These are phyloP conservation scores for Bicyclus anynana DNA, from an alignment of 1,140 invertebrate genomes.

Conservation along the genomic window DNA sequence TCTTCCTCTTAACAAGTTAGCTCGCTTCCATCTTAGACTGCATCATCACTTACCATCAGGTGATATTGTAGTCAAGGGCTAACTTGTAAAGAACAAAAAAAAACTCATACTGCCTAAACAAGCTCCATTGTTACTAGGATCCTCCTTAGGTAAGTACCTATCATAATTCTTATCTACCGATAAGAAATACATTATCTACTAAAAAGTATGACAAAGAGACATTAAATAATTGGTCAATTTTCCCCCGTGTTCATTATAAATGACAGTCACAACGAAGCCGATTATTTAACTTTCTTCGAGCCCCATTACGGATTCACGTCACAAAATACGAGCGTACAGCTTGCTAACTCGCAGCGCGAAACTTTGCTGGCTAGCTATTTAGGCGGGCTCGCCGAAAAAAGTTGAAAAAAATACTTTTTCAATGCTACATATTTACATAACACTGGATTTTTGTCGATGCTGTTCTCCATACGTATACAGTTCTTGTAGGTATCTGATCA, in stretches of 20 bases:
- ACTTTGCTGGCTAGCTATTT: background rate
- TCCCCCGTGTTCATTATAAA: background rate
- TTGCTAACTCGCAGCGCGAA: background rate
- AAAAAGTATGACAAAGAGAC: conserved; percentile 6
- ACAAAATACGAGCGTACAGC: background rate
- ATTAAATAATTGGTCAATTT: background rate
- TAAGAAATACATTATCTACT: conserved; percentile 27
- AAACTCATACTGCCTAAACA: too few relatives aligned
- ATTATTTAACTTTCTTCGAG: background rate
- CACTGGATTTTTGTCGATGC: too few relatives aligned
- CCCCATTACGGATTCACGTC: background rate
- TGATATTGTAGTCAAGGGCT: too few relatives aligned
- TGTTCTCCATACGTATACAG: too few relatives aligned
- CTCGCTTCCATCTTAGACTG: too few relatives aligned
- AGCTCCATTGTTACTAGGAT: too few relatives aligned
- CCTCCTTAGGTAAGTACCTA: too few relatives aligned
- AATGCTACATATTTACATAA: background rate
- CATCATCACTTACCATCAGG: too few relatives aligned
- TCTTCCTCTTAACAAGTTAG: too few relatives aligned
- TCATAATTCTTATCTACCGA: too few relatives aligned
- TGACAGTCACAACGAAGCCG: background rate
- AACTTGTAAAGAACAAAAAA: too few relatives aligned
- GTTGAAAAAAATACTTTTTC: background rate
- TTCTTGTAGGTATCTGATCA: too few relatives aligned
- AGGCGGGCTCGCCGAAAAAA: background rate